These are phyloP conservation scores for Crambe crambe DNA, from an alignment of 37 sponge, comb jelly and placozoan genomes.

Conservation along the genomic window DNA sequence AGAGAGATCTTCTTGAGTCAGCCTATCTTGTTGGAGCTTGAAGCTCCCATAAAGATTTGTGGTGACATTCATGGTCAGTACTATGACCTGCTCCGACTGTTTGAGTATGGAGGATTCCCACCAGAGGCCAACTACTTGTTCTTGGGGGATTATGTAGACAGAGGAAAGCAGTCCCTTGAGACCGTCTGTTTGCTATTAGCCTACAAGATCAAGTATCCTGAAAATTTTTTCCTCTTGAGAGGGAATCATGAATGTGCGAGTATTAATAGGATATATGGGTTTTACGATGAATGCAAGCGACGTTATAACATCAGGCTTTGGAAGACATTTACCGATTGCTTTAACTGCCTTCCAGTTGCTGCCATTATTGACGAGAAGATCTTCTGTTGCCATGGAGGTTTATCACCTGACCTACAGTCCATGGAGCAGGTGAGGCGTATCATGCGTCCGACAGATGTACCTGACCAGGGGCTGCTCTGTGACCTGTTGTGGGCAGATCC, in stretches of 20 bases:
- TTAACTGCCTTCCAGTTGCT: slow-evolving; percentile 98
- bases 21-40: slow-evolving; percentile 90
- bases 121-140: slow-evolving; percentile 96
- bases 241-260: slow-evolving; percentile 99
- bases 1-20: slow-evolving; percentile 93
- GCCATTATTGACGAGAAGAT: slow-evolving; percentile 99
- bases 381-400: slow-evolving; percentile 99
- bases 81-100: slow-evolving; percentile 89
- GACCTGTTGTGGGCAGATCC: slow-evolving; percentile 99
- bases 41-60: slow-evolving; percentile 93
- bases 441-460: slow-evolving; percentile 99
- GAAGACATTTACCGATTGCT: slow-evolving; percentile 99
- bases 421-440: slow-evolving; percentile 98
- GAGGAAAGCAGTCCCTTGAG: slow-evolving; percentile 95
- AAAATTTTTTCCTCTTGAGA: slow-evolving; percentile 97
- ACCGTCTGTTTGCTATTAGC: slow-evolving; percentile 96
- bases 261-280: slow-evolving; percentile 99
- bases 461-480: slow-evolving; percentile 97
- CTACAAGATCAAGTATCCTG: slow-evolving; percentile 99
- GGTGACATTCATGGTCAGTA: slow-evolving; percentile 98
- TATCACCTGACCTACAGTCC: slow-evolving; percentile 96
- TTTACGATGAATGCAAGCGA: slow-evolving; percentile 99
- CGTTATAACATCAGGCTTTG: slow-evolving; percentile 97
- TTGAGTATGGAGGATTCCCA: slow-evolving; percentile 97
- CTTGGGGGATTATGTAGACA: slow-evolving; percentile 93